A percentile compares a stretch with the other conserved stretches of the same genome.
Conservation (phyloP, 2,888 invertebrate species). For the Cerastis leucographa region DNA sequence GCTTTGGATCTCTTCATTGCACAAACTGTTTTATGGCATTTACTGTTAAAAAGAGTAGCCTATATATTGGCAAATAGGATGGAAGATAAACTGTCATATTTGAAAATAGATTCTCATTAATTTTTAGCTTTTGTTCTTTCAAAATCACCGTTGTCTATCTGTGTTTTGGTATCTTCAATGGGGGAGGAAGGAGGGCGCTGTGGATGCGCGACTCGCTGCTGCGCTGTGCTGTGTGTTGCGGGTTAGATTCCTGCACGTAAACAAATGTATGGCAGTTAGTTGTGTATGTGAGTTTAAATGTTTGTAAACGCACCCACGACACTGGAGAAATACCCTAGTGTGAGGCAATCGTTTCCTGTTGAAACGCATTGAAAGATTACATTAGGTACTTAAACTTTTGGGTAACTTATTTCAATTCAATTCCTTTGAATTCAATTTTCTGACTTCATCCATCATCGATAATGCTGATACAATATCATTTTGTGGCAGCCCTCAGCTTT, state of each 20-base stretch:
- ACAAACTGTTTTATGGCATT: constrained; percentile 20
- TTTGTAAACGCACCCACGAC: background rate
- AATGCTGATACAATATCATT: background rate
- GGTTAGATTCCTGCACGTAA: background rate
- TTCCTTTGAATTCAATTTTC: background rate
- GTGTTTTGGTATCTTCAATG: background rate
- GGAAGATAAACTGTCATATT: background rate
- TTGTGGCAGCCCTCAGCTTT: background rate
- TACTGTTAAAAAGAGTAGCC: background rate
- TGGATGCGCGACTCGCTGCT: background rate
- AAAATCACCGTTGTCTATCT: background rate
- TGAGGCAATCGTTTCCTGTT: background rate
- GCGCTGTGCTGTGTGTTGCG: background rate
- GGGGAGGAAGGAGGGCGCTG: background rate
- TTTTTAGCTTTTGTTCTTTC: background rate
- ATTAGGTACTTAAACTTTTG: too few species aligned
- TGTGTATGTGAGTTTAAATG: background rate
- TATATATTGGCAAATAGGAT: background rate
- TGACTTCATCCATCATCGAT: background rate
- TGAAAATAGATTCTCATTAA: background rate
- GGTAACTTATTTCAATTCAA: too few species aligned
- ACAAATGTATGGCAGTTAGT: background rate
- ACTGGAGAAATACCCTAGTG: background rate
- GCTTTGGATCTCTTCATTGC: constrained; percentile 45
- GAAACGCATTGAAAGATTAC: too few species aligned